Evolutionary conservation across 1,140 invertebrate genomes (phyloP), one percentile per base, ranked within the genome.

Genomic region (Zaprionus africanus): DNA sequence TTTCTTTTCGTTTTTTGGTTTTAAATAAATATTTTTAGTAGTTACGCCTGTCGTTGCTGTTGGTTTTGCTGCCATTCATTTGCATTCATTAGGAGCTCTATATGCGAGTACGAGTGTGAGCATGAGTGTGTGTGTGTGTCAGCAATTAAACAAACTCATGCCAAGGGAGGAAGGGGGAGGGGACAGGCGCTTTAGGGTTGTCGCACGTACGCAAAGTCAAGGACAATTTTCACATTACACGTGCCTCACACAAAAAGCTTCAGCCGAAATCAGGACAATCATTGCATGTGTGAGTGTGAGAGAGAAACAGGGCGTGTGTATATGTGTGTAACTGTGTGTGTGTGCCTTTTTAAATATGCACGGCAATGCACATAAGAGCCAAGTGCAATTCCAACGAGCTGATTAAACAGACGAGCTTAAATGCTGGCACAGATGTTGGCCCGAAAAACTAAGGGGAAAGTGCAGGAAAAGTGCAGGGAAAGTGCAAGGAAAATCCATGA

Each of bases 1-100:
- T 22, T n/a, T n/a, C n/a, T 46, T 46, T 19, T 46, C 41, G 41
- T 38, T 76, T 53, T 56, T 57, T 31, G 57, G 60, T 74, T 79
- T 84, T 81, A 88, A 88, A 83, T 83, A 87, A 88, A 87, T 87
- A 87, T 63, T 78, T 88, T 80, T 61, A 76, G 83, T 88, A 80
- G 77, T 80, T 73, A 49, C 58, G 56, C 15, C 38, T 72, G 64
- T 77, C 77, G 69, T 65, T 78, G 49, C 51, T 66, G 56, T 59
- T 70, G 62, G 51, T 17, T 38, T 38, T 62, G 68, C 66, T 76
- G 82, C 82, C 80, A 88, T 87, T 87, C 84, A 88, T 87, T 87
- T 87, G 78, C 84, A 88, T 87, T 87, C 84, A 87, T 87, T 88
- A 87, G 80, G 65, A 88, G 51, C 43, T 24, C 38, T 64, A 49